Evolutionary conservation across 2,888 invertebrate species (phyloP).

Genomic region (Crossocerus cetratus): DNA sequence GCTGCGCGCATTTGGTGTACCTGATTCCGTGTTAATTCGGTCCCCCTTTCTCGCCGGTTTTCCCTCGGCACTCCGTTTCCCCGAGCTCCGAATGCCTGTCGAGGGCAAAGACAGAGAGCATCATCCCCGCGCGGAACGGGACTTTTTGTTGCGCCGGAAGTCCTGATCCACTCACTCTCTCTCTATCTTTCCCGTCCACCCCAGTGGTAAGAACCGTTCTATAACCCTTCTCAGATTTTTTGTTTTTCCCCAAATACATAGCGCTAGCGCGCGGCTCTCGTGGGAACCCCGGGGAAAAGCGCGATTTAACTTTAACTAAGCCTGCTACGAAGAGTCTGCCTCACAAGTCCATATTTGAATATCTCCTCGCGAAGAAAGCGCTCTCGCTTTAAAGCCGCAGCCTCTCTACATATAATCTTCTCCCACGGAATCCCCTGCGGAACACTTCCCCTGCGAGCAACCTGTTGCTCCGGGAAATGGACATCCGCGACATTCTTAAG

Average conservation of each 20-base stretch:
- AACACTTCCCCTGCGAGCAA: background rate
- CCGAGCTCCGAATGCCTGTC: conserved; percentile 27
- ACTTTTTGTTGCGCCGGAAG: conserved; percentile 64
- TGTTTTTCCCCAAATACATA: conserved; percentile 66
- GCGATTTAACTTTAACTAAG: conserved; percentile 23
- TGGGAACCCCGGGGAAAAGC: conserved; percentile 68
- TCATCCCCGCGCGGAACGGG: conserved; percentile 42
- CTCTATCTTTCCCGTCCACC: conserved; percentile 44
- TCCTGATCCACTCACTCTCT: conserved; percentile 23
- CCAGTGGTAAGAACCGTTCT: conserved; percentile 25
- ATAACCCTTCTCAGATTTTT: conserved; percentile 67
- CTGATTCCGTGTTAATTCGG: conserved; percentile 54
- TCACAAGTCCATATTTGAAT: conserved; percentile 64
- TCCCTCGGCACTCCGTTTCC: too few species aligned
- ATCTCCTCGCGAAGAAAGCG: conserved; percentile 22
- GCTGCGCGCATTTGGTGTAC: conserved; percentile 34
- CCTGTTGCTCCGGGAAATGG: background rate
- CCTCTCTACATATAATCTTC: background rate
- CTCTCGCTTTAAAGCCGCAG: conserved; percentile 16
- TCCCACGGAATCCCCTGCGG: background rate
- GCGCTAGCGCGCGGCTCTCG: conserved; percentile 70
- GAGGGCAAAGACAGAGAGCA: conserved; percentile 33
- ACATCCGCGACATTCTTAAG: conserved; percentile 19
- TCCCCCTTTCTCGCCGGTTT: conserved; percentile 20
- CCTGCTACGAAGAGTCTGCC: conserved; percentile 11